Evolutionary conservation across 1,140 invertebrate species (phyloP).

Genomic region (Drosophila sturtevanti): DNA sequence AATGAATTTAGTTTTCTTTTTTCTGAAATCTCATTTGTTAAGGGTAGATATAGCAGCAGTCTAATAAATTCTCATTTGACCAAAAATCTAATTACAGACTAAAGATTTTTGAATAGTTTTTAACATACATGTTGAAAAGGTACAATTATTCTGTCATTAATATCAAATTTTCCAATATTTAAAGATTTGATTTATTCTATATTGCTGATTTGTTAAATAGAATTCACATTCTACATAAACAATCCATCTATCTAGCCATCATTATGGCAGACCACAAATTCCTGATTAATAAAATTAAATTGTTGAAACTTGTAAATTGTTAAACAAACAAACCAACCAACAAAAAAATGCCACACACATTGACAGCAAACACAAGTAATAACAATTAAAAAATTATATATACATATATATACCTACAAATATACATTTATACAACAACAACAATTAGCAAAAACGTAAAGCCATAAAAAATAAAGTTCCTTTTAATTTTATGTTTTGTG

Average conservation of each 20-base stretch:
- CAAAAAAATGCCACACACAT: conserved; percentile 40
- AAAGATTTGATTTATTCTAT: too few species aligned
- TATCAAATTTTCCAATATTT: too few species aligned
- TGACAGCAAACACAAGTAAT: conserved; percentile 18
- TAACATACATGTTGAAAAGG: too few species aligned
- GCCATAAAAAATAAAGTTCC: conserved; percentile 69
- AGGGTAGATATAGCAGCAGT: too few species aligned
- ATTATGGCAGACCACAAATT: conserved; percentile 12
- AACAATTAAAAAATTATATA: conserved; percentile 8
- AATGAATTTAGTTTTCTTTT: conserved; percentile 3
- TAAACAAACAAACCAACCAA: conserved; percentile 28
- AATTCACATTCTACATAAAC: conserved; percentile 6
- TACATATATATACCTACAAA: too few species aligned
- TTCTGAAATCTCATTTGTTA: not conserved
- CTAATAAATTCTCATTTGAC: too few species aligned
- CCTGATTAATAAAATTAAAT: conserved; percentile 28
- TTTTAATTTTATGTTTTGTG: conserved; percentile 66
- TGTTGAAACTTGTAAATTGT: conserved; percentile 32
- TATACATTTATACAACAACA: conserved; percentile 4
- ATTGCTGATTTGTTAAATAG: conserved; percentile 12
- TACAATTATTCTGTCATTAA: not conserved
- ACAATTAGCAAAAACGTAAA: conserved; percentile 53
- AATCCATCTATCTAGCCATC: too few species aligned
- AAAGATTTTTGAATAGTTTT: too few species aligned
- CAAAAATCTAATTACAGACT: too few species aligned